Conservation (phyloP, 2,797 vertebrate genomes). For the Odontamblyopus lacepedii region DNA sequence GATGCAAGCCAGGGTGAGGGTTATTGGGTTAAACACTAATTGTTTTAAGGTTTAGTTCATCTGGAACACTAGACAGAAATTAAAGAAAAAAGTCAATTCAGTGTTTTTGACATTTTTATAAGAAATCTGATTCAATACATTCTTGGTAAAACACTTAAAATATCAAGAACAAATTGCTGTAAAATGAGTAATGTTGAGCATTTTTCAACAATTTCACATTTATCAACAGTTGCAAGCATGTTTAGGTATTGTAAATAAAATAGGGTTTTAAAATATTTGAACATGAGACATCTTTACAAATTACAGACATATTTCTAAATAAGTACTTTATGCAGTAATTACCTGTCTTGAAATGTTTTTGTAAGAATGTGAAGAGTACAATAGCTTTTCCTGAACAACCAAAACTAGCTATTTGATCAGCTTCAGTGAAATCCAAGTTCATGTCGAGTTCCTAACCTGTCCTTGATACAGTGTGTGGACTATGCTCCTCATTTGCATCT, state of each 20-base stretch:
- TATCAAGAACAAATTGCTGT: background rate
- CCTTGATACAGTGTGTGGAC: slow-evolving; percentile 29
- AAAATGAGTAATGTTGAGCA: background rate
- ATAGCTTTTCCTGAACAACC: too few species aligned
- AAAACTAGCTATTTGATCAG: background rate
- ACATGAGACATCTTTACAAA: background rate
- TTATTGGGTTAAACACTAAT: slow-evolving; percentile 13
- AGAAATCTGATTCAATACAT: background rate
- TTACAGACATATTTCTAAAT: background rate
- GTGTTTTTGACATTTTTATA: background rate
- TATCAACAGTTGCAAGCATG: background rate
- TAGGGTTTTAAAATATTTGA: background rate
- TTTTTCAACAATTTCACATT: background rate
- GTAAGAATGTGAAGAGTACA: background rate
- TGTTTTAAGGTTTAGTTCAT: background rate
- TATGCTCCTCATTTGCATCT: slow-evolving; percentile 31
- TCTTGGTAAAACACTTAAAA: background rate
- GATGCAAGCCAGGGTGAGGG: slow-evolving; percentile 53
- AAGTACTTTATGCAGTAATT: background rate
- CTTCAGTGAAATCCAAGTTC: background rate
- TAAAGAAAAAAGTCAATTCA: background rate
- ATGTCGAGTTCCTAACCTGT: slow-evolving; percentile 17
- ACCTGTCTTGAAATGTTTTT: background rate
- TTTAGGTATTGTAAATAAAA: background rate
- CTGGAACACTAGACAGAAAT: background rate